phyloP scores from a whole-genome alignment of 1,140 invertebrate species.

The Asobara japonica region DNA sequence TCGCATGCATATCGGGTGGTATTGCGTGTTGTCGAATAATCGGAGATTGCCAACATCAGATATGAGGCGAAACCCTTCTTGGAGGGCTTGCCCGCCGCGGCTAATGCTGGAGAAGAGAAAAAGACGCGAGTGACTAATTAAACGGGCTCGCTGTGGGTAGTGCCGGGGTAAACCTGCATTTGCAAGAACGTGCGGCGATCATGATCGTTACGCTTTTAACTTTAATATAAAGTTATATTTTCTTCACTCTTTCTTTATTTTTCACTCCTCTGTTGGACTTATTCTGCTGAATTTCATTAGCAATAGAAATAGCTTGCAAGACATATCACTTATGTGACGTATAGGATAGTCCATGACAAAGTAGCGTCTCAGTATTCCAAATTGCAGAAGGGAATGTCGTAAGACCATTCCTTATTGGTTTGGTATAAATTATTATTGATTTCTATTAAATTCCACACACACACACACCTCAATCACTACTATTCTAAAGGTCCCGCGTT shows the following conservation, averaged over 20 bases:
- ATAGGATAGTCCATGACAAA: no score
- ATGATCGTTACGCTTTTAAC: slow-evolving; percentile 4
- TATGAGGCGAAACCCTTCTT: not conserved
- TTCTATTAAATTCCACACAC: no score
- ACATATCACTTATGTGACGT: no score
- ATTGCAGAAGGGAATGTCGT: no score
- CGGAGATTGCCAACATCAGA: slow-evolving; percentile 2
- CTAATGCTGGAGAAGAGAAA: not conserved
- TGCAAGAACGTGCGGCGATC: not conserved
- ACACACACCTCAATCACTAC: no score
- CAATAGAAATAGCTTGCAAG: no score
- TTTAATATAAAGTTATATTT: slow-evolving; percentile 21
- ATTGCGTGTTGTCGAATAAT: slow-evolving; percentile 2
- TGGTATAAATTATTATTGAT: no score
- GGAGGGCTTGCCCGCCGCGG: no score
- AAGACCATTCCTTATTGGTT: no score
- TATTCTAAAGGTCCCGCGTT: no score
- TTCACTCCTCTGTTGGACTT: no score
- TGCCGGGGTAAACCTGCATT: not conserved
- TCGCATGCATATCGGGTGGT: slow-evolving; percentile 10
- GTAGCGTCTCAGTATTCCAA: no score
- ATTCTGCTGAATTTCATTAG: slow-evolving; percentile 38
- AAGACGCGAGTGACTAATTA: slow-evolving; percentile 2
- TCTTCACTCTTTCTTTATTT: slow-evolving; percentile 22
- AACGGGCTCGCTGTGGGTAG: slow-evolving; percentile 3